Evolutionary conservation across 2,888 invertebrate genomes (phyloP), one percentile per base, ranked within the genome.

Genomic region (Drosophila monieri): DNA sequence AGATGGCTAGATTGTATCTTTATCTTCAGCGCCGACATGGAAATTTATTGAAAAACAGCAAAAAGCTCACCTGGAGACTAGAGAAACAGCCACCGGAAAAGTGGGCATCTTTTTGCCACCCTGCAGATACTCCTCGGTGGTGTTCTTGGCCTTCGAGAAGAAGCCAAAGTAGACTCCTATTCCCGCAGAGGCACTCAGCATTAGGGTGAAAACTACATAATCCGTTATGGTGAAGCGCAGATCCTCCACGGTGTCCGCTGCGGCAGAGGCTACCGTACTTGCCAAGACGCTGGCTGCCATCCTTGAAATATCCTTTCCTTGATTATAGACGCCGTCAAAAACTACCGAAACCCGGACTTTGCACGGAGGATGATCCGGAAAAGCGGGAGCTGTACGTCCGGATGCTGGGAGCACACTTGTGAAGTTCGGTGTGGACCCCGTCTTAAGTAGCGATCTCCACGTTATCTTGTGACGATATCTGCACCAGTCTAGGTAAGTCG

Each of bases 81-180:
- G 90, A 0, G 94, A 94, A 88, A 94, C 93, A 18, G 94, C 93
- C 55, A 94, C 93, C 0, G 95, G 94, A 66, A 94, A 90, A 3
- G 93, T 91, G 59, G 92, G 92, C 92, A 94, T 92, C 69, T 91
- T 92, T 69, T 92, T 92, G 58, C 93, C 93, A 0, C 94, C 94
- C 80, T 94, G 92, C 39, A 94, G 90, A 84, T 94, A 94, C 61
- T 93, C 93, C n/a, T 93, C 93, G 0, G 92, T 91, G 0, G 93
- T 93, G 68, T 93, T 93, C 62, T 92, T 90, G 44, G 90, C 86
- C 77, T 92, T 92, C 23, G 93, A 92, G 76, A 92, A 93, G 79
- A 92, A 93, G 48, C 92, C 93, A 78, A 93, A 93, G 87, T 93
- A 94, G 6, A 94, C 88, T 23, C 94, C 94, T 47, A 94, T 93